Percentiles rank a stretch among this genome's conserved stretches.
Evolutionary conservation across 2,797 vertebrate species (phyloP).

Genomic region (Cyprinella venusta): DNA sequence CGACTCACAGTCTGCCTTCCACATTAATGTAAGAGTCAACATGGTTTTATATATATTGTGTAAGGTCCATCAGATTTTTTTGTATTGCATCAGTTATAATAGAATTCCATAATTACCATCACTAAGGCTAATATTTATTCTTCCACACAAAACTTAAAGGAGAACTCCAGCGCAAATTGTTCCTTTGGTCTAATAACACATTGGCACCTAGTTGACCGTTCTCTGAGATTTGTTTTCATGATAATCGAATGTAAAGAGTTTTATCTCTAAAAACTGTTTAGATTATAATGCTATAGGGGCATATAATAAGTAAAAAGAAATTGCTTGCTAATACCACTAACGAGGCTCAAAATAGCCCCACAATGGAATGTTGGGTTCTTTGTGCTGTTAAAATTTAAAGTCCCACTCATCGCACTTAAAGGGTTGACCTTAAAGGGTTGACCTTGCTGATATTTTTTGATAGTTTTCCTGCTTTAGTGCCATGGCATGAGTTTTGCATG

Average conservation of each 20-base stretch:
- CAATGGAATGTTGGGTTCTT: too few relatives aligned
- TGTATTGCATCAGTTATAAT: background rate
- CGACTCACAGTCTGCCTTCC: slow-evolving; percentile 90
- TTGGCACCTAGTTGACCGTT: too few relatives aligned
- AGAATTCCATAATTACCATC: background rate
- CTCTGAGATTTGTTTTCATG: too few relatives aligned
- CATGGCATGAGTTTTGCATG: background rate
- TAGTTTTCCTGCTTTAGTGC: background rate
- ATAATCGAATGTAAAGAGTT: too few relatives aligned
- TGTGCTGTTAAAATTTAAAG: too few relatives aligned
- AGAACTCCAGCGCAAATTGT: too few relatives aligned
- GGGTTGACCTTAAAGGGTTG: background rate
- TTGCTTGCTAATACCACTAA: too few relatives aligned
- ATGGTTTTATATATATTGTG: background rate
- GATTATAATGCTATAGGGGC: too few relatives aligned
- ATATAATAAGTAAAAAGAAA: too few relatives aligned
- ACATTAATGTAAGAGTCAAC: slow-evolving; percentile 86
- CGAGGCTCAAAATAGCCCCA: too few relatives aligned
- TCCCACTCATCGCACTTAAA: background rate
- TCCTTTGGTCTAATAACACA: too few relatives aligned
- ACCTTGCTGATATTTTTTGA: background rate
- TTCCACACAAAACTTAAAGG: background rate
- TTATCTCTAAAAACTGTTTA: too few relatives aligned
- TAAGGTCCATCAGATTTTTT: background rate
- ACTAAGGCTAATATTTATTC: background rate